Conservation (phyloP, 2,888 invertebrate genomes). For the Exocentrus adspersus region DNA sequence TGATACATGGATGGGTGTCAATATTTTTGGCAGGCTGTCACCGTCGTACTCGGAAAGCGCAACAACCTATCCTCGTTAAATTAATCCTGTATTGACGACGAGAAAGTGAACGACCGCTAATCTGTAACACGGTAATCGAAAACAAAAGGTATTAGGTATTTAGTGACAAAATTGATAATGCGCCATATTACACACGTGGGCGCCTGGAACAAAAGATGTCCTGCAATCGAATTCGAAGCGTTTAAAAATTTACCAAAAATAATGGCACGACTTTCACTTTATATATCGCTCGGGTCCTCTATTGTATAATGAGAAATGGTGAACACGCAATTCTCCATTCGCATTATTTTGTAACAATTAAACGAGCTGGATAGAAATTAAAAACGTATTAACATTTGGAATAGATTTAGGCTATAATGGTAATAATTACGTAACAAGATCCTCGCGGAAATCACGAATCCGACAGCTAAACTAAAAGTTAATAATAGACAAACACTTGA, state of each 20-base stretch:
- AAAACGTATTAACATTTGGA: neutral
- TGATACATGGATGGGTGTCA: neutral
- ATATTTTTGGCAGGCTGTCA: neutral
- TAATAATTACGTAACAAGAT: neutral
- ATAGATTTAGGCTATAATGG: neutral
- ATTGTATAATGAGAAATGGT: neutral
- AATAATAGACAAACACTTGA: neutral
- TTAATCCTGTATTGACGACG: neutral
- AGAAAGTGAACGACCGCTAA: neutral
- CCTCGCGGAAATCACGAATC: constrained; percentile 3
- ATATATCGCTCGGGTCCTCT: neutral
- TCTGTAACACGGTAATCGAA: neutral
- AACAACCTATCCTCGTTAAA: neutral
- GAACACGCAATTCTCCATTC: neutral
- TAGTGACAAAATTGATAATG: neutral
- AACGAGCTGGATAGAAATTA: neutral
- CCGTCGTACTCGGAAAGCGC: neutral
- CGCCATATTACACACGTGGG: too few species aligned
- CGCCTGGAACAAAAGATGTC: neutral
- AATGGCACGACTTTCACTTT: neutral
- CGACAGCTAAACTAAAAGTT: neutral
- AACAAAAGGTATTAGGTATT: neutral
- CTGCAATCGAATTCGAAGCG: neutral
- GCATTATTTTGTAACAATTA: neutral
- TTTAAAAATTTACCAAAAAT: neutral